phyloP scores from a whole-genome alignment of 2,797 vertebrate species.

The Bufotes viridis region DNA sequence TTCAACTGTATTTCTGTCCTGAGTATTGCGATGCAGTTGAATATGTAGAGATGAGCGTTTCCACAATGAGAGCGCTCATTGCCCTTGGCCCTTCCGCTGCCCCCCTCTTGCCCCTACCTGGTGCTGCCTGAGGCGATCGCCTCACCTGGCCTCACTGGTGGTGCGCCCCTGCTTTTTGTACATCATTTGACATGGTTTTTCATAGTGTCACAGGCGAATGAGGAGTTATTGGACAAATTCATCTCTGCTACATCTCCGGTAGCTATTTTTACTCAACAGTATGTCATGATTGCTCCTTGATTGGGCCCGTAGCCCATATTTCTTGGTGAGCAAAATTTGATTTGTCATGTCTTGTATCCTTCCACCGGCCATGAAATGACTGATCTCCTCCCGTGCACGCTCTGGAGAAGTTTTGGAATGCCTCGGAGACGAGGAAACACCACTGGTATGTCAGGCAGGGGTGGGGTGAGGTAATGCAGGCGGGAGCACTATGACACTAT shows the following conservation, averaged over 20 bases:
- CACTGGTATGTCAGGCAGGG: background rate
- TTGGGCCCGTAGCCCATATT: background rate
- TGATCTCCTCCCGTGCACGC: background rate
- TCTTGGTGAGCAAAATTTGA: background rate
- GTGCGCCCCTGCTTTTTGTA: too few species aligned
- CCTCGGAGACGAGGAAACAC: background rate
- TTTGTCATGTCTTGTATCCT: background rate
- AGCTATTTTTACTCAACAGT: background rate
- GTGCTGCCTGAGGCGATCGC: too few species aligned
- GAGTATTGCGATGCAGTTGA: too few species aligned
- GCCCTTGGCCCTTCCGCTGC: too few species aligned
- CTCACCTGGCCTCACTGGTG: too few species aligned
- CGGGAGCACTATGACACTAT: background rate
- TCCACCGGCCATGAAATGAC: background rate
- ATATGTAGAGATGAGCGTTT: too few species aligned
- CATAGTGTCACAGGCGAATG: background rate
- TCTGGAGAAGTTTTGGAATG: background rate
- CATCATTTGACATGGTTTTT: background rate
- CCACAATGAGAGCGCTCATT: too few species aligned
- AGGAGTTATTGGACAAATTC: background rate
- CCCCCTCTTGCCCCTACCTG: too few species aligned
- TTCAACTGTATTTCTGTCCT: too few species aligned
- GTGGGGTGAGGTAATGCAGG: slow-evolving; percentile 22
- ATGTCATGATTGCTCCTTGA: background rate
- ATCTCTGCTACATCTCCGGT: background rate